Evolutionary conservation across 2,888 invertebrate genomes (phyloP).

Genomic region (Invenusta paracnida): DNA sequence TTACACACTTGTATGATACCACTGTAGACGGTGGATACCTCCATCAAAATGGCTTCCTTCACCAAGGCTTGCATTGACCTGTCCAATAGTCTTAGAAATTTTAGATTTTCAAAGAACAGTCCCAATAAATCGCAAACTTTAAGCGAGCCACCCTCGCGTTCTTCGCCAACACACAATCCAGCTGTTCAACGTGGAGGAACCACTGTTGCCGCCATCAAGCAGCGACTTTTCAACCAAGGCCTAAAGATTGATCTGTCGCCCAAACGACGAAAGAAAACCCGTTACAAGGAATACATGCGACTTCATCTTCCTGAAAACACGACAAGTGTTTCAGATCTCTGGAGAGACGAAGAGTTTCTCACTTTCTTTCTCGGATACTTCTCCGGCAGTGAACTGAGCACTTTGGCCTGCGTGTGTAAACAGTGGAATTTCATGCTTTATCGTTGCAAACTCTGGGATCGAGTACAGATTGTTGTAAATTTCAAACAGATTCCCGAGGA

Average conservation of each 20-base stretch:
- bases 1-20: too few species aligned
- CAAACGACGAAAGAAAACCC: slow-evolving; percentile 37
- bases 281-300: slow-evolving; percentile 41
- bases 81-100: slow-evolving; percentile 57
- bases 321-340: slow-evolving; percentile 45
- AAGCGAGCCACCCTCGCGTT: background rate
- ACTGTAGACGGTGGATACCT: too few species aligned
- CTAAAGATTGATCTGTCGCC: slow-evolving; percentile 42
- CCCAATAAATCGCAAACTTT: background rate
- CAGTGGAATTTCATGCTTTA: slow-evolving; percentile 34
- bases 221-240: slow-evolving; percentile 44
- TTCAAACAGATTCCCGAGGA: slow-evolving; percentile 11
- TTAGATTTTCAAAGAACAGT: slow-evolving; percentile 34
- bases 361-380: slow-evolving; percentile 70
- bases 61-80: slow-evolving; percentile 58
- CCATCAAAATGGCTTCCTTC: slow-evolving; percentile 40
- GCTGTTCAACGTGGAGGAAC: slow-evolving; percentile 31
- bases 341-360: slow-evolving; percentile 80
- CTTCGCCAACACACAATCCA: background rate
- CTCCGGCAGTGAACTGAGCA: slow-evolving; percentile 70
- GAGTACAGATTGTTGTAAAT: slow-evolving; percentile 14
- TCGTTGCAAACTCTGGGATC: slow-evolving; percentile 24
- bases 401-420: slow-evolving; percentile 70
- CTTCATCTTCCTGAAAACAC: slow-evolving; percentile 17
- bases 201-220: slow-evolving; percentile 44